Evolutionary conservation across 2,888 invertebrate genomes (phyloP), one percentile per base, ranked within the genome.

Genomic region (Cheilosia vulpina): DNA sequence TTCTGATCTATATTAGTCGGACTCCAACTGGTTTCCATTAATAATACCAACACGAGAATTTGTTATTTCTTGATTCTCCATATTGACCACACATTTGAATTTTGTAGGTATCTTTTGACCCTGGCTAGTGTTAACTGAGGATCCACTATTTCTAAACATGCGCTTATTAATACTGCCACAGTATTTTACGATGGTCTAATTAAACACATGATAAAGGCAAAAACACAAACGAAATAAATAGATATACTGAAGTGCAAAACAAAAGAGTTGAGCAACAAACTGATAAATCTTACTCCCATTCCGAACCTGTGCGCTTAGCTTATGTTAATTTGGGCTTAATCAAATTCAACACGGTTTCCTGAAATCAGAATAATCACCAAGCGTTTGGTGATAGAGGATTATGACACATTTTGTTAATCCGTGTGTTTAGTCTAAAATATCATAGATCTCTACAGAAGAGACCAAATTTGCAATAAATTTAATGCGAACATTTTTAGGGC

Each of bases 181-280:
- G 47, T 55, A 78, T 71, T 69, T 69, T 78, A 71, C 63, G 38
- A 78, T 71, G 63, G 55, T 69, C 77, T 78, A 78, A 78, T 78
- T 38, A 71, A 57, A 21, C 50, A 43, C 58, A 66, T 31, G 66
- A 50, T 66, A 52, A 58, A 52, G 19, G 43, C 50, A 60, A 52
- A 21, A 6, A 50, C 19, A 41, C 7, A 41, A 31, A 58, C 21
- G 41, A 65, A 58, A 41, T 50, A 45, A 11, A 19, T 11, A 13
- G 38, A 38, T 43, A 63, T 34, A 57, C 50, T 65, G 55, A 55
- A 34, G 34, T 2, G 24, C 38, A 31, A 50, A 58, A 57, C 47
- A 58, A 38, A 34, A 34, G 47, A 43, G 7, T 52, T 15, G 41
- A 53, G 9, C 52, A 41, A 53, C 31, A 6, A 50, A 47, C 19